Base-by-base conservation (phyloP, 2,113 vertebrate species). In the mouse (Mus musculus) region DNA sequence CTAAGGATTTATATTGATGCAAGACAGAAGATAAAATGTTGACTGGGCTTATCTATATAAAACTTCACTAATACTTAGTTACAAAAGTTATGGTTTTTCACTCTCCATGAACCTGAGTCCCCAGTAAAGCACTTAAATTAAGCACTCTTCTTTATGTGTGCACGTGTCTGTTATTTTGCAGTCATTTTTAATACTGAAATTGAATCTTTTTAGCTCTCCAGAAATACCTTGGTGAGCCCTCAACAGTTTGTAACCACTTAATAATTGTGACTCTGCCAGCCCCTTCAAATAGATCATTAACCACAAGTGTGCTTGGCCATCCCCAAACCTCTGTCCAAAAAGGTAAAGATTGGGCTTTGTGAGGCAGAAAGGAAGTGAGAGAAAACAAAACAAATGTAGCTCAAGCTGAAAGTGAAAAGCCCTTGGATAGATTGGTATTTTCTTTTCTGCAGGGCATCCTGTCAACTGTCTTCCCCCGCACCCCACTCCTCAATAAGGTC, bases 331-430 rank as follows among this genome's bases (percentile, higher is more conserved):
- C 95, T 52, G 92, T 95, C 97, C 94, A 89, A 84, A 82, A 95
- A 97, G 90, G 91, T 95, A 98, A 96, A 98, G 95, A 97, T 84
- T 95, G 94, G 92, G 97, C 96, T 97, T 95, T 96, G 89, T 95
- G 96, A 95, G 97, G 96, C 96, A 86, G 92, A 97, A 97, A 97
- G 97, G 97, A 98, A 97, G 95, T 77, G 85, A 93, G 96, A 97
- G 95, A 96, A 97, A 98, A 97, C 97, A 97, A 97, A 98, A 97
- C 97, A 97, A 97, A 97, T 63, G 96, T 78, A 95, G 97, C 88
- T 97, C 90, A 71, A 93, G 96, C 95, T 95, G 80, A 96, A 97
- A 98, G 95, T 96, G 97, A 98, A 97, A 97, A 98, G 96, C 92
- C 93, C 97, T 96, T 96, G 97, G 93, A 96, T 95, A 92, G 95